Conservation (phyloP, 2,888 invertebrate species). For the Argyresthia albistria region DNA sequence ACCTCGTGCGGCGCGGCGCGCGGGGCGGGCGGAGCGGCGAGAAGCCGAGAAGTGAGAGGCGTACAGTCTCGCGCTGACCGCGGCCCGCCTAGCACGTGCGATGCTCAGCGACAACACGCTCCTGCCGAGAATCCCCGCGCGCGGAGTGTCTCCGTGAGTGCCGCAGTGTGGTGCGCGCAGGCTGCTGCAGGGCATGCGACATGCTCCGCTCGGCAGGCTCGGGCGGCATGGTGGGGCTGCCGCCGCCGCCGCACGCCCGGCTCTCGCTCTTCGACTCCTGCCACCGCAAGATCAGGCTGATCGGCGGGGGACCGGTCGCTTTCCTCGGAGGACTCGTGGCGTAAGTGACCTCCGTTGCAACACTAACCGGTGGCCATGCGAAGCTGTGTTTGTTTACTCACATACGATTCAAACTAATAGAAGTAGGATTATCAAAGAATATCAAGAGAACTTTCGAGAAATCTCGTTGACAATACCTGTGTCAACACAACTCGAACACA, state of each 20-base stretch:
- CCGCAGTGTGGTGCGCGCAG: background rate
- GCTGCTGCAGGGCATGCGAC: constrained; percentile 14
- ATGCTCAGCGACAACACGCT: constrained; percentile 71
- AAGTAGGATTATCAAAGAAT: no score
- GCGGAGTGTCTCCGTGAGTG: constrained; percentile 24
- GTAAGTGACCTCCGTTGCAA: constrained; percentile 57
- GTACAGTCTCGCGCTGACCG: constrained; percentile 62
- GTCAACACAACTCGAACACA: no score
- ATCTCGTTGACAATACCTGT: no score
- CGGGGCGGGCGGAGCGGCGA: constrained; percentile 13
- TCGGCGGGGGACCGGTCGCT: constrained; percentile 77
- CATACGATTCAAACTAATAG: no score
- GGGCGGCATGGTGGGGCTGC: constrained; percentile 48
- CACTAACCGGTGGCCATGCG: background rate
- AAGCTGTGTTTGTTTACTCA: no score
- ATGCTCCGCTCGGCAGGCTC: constrained; percentile 35
- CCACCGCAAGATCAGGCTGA: constrained; percentile 80
- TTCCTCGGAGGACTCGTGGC: constrained; percentile 80
- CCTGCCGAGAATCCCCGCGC: constrained; percentile 54
- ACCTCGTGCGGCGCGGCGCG: constrained; percentile 6
- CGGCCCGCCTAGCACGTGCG: constrained; percentile 44
- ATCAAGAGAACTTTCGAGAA: no score
- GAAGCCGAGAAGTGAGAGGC: constrained; percentile 8
- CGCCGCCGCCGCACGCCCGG: constrained; percentile 65
- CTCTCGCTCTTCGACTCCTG: constrained; percentile 80